Base-by-base conservation (phyloP, 2,113 vertebrate genomes). In the Saccopteryx leptura region DNA sequence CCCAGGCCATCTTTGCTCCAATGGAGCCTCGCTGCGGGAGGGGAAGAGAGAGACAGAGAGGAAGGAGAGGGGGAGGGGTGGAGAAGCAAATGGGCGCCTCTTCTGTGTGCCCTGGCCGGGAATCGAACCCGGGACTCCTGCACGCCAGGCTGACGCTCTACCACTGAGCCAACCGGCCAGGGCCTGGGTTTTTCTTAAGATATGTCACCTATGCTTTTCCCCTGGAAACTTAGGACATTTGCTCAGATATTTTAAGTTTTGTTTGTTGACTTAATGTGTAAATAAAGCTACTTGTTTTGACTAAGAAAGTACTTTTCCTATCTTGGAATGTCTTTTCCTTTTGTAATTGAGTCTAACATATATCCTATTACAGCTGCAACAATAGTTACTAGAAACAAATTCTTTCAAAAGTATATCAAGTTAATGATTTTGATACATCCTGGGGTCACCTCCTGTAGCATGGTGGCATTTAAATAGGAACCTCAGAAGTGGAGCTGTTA, bases 351-450 rank as follows among this genome's bases (percentile, higher is more conserved):
- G 52, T 61, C 80, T n/a, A 88, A 18, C 71, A 50, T 79, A 7
- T 88, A 60, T 78, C 50, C 23, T 83, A 50, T 65, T 60, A 39
- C 4, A 94, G 48, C 28, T 52, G 69, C 18, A 80, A 66, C 82
- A 80, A 68, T 68, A 56, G 46, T 79, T 24, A 69, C 24, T 71
- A 9, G 31, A 81, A 69, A 90, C 1, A 68, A 50, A 68, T 79
- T 91, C 46, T 87, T 96, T 58, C 33, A 24, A 91, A 82, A 69
- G 46, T n/a, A 1, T 33, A 26, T 60, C 1, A 28, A 17, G 23
- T 80, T 92, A 94, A 87, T 92, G 48, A 39, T 87, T 92, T 95
- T 63, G 76, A 54, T 80, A 24, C 10, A 39, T 93, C 74, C 31
- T 69, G 7, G 39, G 18, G 39, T 91, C 39, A 9, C 78, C 18